Evolutionary conservation across 2,113 vertebrate genomes (phyloP).

Genomic region (Ciconia boyciana): DNA sequence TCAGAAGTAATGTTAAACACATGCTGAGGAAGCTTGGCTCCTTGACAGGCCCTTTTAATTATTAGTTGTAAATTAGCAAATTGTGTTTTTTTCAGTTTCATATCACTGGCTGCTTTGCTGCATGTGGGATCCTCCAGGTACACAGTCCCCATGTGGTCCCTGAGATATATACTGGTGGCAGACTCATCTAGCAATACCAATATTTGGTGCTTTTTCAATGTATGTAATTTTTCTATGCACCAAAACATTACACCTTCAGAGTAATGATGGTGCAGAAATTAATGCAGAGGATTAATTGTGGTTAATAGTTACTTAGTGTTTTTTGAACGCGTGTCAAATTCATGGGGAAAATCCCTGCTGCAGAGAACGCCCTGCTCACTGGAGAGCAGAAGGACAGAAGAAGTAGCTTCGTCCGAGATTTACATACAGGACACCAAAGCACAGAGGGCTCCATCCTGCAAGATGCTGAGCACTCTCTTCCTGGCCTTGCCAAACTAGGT

Average conservation of each 20-base stretch:
- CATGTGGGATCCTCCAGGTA: not conserved
- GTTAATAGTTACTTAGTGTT: not conserved
- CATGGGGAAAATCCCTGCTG: not conserved
- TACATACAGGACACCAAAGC: not conserved
- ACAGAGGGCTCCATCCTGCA: not conserved
- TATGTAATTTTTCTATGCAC: not conserved
- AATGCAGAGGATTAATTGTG: not conserved
- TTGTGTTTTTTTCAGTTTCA: slow-evolving; percentile 7
- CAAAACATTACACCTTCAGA: not conserved
- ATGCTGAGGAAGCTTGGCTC: slow-evolving; percentile 41
- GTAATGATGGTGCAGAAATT: not conserved
- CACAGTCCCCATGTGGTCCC: not conserved
- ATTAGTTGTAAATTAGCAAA: slow-evolving; percentile 65
- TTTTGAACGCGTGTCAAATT: not conserved
- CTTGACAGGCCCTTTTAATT: slow-evolving; percentile 58
- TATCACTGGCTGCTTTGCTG: not conserved
- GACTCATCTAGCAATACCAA: not conserved
- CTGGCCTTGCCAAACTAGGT: not conserved
- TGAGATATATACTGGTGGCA: not conserved
- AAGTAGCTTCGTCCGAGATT: not conserved
- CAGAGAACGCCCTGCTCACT: not conserved
- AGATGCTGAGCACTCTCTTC: not conserved
- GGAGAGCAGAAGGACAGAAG: not conserved
- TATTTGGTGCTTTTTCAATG: not conserved
- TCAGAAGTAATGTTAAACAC: slow-evolving; percentile 67